These are phyloP conservation scores for Smutsia temminckii DNA, from an alignment of 2,797 vertebrate species.

Conservation along the genomic window DNA sequence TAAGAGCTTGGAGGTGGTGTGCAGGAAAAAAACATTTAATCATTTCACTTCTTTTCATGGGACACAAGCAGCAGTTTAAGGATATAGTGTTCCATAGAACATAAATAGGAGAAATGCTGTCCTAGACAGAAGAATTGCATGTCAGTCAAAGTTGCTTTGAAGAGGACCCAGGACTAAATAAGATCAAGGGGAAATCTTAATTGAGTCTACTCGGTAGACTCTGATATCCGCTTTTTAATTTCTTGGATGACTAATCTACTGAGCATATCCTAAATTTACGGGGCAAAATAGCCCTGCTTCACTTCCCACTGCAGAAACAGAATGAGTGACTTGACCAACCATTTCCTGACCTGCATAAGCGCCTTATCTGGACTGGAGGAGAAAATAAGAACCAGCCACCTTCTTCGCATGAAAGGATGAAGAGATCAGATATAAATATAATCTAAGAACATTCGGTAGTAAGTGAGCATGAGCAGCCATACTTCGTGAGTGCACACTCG, in stretches of 20 bases:
- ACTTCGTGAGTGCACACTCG: background rate
- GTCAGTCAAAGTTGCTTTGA: constrained; percentile 27
- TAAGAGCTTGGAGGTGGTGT: constrained; percentile 18
- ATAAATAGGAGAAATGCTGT: background rate
- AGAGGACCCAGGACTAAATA: background rate
- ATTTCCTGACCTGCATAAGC: background rate
- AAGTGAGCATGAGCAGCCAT: background rate
- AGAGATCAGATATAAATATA: background rate
- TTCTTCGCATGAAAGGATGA: background rate
- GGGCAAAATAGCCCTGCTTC: background rate
- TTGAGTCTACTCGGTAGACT: background rate
- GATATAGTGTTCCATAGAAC: background rate
- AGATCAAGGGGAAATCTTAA: constrained; percentile 49
- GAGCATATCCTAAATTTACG: constrained; percentile 45
- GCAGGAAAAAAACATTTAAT: constrained; percentile 4
- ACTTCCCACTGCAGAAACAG: constrained; percentile 2
- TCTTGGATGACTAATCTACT: constrained; percentile 67
- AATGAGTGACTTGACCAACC: constrained; percentile 6
- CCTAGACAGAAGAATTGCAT: constrained; percentile 12
- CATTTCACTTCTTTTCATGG: background rate
- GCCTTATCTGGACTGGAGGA: background rate
- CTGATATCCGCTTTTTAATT: constrained; percentile 66
- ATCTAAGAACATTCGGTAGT: background rate
- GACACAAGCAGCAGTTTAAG: background rate
- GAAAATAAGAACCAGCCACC: background rate